Conservation (phyloP, 1,140 invertebrate genomes). For the Euwallacea fornicatus region DNA sequence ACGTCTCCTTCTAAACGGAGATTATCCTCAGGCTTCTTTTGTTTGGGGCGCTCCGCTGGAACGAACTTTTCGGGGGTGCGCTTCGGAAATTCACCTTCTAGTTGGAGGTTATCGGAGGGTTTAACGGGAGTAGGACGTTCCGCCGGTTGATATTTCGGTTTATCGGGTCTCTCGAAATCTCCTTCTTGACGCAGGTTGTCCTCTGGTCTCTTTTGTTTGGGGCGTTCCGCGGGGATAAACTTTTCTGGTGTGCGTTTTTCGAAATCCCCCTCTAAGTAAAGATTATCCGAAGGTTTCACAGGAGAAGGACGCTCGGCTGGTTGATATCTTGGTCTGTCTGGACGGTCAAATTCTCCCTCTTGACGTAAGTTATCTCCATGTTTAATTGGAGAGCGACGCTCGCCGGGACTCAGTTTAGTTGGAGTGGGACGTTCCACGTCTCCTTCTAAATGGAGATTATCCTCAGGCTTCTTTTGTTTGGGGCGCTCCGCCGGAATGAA, state of each 20-base stretch:
- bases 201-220: constrained; percentile 49
- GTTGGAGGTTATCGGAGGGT: constrained; percentile 54
- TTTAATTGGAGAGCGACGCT: constrained; percentile 53
- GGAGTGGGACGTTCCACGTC: constrained; percentile 55
- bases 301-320: constrained; percentile 62
- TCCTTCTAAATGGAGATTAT: constrained; percentile 59
- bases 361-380: constrained; percentile 59
- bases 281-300: constrained; percentile 61
- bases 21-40: constrained; percentile 58
- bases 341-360: constrained; percentile 51
- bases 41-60: constrained; percentile 42
- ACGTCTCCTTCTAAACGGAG: constrained; percentile 62
- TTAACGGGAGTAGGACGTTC: constrained; percentile 48
- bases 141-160: constrained; percentile 48
- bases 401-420: constrained; percentile 52
- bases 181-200: constrained; percentile 68
- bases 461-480: constrained; percentile 58
- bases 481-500: constrained; percentile 62
- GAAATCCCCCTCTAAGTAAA: constrained; percentile 61
- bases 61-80: constrained; percentile 55
- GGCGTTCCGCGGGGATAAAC: constrained; percentile 41
- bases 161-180: constrained; percentile 58
- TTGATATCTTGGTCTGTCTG: constrained; percentile 52
- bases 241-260: constrained; percentile 51
- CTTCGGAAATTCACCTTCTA: constrained; percentile 53